phyloP scores from a whole-genome alignment of 64 coral and sea anemone species.

The Actinia tenebrosa region DNA sequence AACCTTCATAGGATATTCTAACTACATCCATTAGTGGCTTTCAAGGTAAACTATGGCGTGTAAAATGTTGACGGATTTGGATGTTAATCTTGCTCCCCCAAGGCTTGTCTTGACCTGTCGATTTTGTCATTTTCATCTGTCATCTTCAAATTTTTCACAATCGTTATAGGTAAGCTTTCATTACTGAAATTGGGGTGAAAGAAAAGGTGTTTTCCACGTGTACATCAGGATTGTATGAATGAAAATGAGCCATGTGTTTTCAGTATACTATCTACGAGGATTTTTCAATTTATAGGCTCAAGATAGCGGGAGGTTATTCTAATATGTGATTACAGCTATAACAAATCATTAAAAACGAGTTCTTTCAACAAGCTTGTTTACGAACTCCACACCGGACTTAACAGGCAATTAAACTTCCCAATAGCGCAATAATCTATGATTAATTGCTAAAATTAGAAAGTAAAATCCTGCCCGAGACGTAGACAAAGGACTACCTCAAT shows the following conservation, averaged over 20 bases:
- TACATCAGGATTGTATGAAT: not conserved
- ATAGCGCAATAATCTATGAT: slow-evolving; percentile 15
- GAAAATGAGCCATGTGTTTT: not conserved
- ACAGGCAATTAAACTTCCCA: slow-evolving; percentile 25
- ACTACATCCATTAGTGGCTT: not conserved
- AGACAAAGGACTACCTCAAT: slow-evolving; percentile 1
- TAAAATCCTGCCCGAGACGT: slow-evolving; percentile 1
- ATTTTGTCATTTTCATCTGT: not conserved
- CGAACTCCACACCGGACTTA: slow-evolving; percentile 16
- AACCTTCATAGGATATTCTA: not conserved
- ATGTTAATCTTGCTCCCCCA: slow-evolving; percentile 14
- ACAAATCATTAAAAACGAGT: slow-evolving; percentile 20
- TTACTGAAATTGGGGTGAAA: not conserved
- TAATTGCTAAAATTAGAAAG: slow-evolving; percentile 29
- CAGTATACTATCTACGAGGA: not conserved
- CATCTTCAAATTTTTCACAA: not conserved
- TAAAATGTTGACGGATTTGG: not conserved
- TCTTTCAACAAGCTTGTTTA: slow-evolving; percentile 13
- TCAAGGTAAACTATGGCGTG: not conserved
- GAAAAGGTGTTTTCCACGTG: not conserved
- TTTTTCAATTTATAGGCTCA: slow-evolving; percentile 3
- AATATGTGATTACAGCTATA: slow-evolving; percentile 14
- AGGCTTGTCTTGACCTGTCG: slow-evolving; percentile 2
- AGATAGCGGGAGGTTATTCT: not conserved
- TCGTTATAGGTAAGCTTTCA: not conserved